Percentiles rank a stretch among this genome's conserved stretches.
Conservation (phyloP, 2,113 vertebrate genomes). For the Poeciliopsis occidentalis region DNA sequence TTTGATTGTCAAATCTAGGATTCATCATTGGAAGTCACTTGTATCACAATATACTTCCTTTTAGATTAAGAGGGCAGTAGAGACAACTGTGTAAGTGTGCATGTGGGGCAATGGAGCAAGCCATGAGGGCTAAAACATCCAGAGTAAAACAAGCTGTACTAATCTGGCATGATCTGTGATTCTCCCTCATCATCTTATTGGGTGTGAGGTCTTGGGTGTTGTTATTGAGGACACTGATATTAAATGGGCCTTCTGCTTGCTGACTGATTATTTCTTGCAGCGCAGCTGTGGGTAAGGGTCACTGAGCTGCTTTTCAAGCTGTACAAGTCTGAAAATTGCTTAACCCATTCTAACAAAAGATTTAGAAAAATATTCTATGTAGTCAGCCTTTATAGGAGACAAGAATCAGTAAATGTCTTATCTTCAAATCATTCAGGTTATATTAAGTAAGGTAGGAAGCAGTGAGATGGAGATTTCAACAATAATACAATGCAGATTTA, state of each 20-base stretch:
- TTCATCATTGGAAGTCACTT: conserved; percentile 42
- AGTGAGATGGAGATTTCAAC: conserved; percentile 10
- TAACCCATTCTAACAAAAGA: neutral
- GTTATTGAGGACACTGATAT: conserved; percentile 81
- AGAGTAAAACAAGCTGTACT: conserved; percentile 71
- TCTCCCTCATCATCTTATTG: conserved; percentile 72
- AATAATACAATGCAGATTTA: conserved; percentile 8
- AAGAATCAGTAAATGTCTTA: neutral
- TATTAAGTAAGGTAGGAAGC: neutral
- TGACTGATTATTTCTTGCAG: conserved; percentile 64
- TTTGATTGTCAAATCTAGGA: conserved; percentile 37
- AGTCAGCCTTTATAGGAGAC: neutral
- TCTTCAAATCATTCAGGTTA: neutral
- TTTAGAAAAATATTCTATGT: neutral
- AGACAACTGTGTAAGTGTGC: conserved; percentile 42
- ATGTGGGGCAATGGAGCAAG: conserved; percentile 8
- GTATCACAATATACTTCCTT: conserved; percentile 65
- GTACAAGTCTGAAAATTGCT: conserved; percentile 24
- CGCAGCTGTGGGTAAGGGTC: conserved; percentile 60
- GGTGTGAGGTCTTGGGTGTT: conserved; percentile 71
- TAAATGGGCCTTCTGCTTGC: conserved; percentile 74
- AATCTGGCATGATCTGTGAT: conserved; percentile 72
- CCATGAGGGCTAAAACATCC: conserved; percentile 46
- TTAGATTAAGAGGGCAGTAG: conserved; percentile 55
- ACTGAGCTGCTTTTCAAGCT: conserved; percentile 34